Conservation (phyloP, 64 coral and sea anemone species). For the Dendronephthya gigantea region DNA sequence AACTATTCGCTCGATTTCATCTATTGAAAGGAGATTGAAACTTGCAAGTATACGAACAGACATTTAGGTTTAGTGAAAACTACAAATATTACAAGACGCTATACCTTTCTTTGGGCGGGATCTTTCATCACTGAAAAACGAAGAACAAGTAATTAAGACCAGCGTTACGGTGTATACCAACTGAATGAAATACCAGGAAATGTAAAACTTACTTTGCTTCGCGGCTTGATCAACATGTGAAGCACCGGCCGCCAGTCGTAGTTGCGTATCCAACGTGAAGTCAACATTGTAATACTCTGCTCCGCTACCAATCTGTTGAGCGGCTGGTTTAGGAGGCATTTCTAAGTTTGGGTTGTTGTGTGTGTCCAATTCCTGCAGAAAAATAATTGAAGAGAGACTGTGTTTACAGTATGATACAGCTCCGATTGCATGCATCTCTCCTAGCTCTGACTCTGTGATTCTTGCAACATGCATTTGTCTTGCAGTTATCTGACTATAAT, state of each 20-base stretch:
- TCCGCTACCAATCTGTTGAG: conserved; percentile 77
- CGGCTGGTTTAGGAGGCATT: conserved; percentile 84
- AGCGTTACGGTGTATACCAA: background rate
- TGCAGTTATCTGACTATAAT: no score
- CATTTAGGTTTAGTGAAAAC: background rate
- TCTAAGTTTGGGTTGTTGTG: conserved; percentile 94
- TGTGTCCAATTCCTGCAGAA: conserved; percentile 76
- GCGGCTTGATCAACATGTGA: conserved; percentile 34
- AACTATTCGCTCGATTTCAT: no score
- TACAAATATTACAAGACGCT: background rate
- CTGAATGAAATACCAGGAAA: background rate
- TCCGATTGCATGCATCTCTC: background rate
- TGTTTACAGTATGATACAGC: no score
- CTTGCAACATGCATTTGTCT: no score
- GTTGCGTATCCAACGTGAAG: conserved; percentile 83
- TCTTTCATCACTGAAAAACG: background rate
- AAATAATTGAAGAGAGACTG: background rate
- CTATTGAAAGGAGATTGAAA: no score
- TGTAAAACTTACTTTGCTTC: conserved; percentile 27
- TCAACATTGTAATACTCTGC: conserved; percentile 95
- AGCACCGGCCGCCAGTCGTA: conserved; percentile 86
- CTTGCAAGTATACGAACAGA: background rate
- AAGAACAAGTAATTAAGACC: background rate
- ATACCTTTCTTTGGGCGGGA: conserved; percentile 12
- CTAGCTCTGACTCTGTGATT: no score